Conservation (phyloP, 2,888 invertebrate species). For the Leptinotarsa rubiginosa region DNA sequence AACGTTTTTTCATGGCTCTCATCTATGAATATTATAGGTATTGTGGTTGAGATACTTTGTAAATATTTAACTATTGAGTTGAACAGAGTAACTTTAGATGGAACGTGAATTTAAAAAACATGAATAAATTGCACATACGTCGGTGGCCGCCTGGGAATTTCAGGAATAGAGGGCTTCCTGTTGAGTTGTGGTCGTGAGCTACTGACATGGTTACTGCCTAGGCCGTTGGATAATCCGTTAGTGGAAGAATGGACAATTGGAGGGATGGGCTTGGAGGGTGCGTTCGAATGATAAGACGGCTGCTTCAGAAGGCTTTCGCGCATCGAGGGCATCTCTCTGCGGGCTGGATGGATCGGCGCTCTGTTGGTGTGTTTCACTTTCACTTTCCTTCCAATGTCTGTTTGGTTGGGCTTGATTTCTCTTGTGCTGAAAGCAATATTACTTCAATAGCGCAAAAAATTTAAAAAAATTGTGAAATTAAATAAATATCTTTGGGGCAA, state of each 20-base stretch:
- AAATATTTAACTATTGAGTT: too few relatives aligned
- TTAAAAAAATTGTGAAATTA: too few relatives aligned
- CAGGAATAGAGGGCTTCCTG: slow-evolving; percentile 70
- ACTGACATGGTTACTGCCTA: slow-evolving; percentile 64
- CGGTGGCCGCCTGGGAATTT: slow-evolving; percentile 80
- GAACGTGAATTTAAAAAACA: too few relatives aligned
- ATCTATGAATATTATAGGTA: too few relatives aligned
- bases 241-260: slow-evolving; percentile 56
- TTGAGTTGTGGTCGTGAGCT: slow-evolving; percentile 65
- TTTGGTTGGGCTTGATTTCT: slow-evolving; percentile 92
- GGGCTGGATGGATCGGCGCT: slow-evolving; percentile 48
- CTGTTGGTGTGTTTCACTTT: slow-evolving; percentile 74
- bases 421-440: slow-evolving; percentile 76
- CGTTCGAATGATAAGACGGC: slow-evolving; percentile 60
- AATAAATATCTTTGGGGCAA: too few relatives aligned
- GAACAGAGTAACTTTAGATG: too few relatives aligned
- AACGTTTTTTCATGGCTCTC: too few relatives aligned
- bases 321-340: slow-evolving; percentile 59
- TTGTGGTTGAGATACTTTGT: too few relatives aligned
- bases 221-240: slow-evolving; percentile 58
- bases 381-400: slow-evolving; percentile 88
- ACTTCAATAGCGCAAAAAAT: not conserved
- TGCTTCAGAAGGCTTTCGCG: slow-evolving; percentile 58
- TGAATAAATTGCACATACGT: slow-evolving; percentile 67
- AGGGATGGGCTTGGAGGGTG: slow-evolving; percentile 57